Evolutionary conservation across 2,113 vertebrate species (phyloP).

Genomic region (Meriones unguiculatus): DNA sequence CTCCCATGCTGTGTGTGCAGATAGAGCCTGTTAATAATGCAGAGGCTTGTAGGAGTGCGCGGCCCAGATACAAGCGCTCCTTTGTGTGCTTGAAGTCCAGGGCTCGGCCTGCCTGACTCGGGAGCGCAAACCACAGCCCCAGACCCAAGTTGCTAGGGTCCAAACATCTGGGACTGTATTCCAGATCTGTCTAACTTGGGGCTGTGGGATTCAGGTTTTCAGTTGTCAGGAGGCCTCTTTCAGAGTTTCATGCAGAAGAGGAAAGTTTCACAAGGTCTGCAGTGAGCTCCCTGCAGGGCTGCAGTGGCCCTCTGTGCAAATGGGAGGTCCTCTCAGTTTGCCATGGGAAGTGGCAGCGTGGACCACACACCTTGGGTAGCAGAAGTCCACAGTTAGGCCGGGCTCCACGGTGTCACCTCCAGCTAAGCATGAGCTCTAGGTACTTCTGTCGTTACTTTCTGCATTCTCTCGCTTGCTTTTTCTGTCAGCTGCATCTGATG

Average conservation of each 20-base stretch:
- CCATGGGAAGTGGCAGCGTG: background rate
- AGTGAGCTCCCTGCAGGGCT: background rate
- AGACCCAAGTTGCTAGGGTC: background rate
- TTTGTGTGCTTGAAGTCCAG: background rate
- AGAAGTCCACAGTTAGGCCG: background rate
- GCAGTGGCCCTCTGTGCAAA: background rate
- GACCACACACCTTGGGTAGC: background rate
- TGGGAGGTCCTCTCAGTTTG: background rate
- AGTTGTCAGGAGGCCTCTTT: constrained; percentile 31
- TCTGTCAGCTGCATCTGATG: constrained; percentile 22
- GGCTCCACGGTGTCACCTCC: background rate
- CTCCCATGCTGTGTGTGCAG: background rate
- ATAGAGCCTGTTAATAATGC: background rate
- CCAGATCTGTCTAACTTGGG: background rate
- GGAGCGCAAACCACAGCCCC: background rate
- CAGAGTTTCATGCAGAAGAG: background rate
- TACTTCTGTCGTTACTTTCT: background rate
- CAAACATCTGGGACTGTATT: background rate
- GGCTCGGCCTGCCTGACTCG: background rate
- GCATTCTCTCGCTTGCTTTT: background rate
- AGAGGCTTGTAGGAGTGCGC: background rate
- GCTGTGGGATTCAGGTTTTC: constrained; percentile 31
- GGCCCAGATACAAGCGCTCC: background rate
- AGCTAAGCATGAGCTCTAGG: background rate
- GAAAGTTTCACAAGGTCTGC: background rate